Evolutionary conservation across 2,797 vertebrate species (phyloP), one percentile per base, ranked within the genome.

Genomic region (Pseudocheirus occidentalis): DNA sequence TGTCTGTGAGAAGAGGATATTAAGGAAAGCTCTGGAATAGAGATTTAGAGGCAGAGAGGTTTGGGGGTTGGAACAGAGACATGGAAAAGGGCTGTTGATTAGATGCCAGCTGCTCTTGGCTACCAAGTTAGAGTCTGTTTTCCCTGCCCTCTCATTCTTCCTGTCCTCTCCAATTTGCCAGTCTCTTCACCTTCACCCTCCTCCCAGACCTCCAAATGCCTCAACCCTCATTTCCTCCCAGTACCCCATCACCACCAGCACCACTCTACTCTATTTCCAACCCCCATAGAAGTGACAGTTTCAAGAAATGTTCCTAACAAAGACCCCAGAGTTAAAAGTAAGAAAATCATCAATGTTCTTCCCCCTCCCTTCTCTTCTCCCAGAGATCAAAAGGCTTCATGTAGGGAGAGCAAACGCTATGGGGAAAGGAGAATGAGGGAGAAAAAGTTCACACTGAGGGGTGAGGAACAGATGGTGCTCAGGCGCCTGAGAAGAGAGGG

Each of bases 391-490:
- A 99, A 98, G 97, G 73, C 97, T 93, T 97, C 98, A 97, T 96
- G n/a, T 97, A 66, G 98, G 96, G 98, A 98, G 98, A 98, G 98
- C 99, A 99, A 99, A 99, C 92, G 98, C 97, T 98, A 89, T 96
- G 96, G 98, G 97, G 98, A 98, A 97, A 97, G 94, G 97, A 97
- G 96, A 97, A 95, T 66, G 92, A 96, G 94, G 96, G 95, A 97
- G 97, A 96, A 97, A 97, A 98, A 98, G 98, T 98, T 98, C 98
- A 98, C 98, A 98, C 98, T 98, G 94, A 73, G 97, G 96, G 97
- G 97, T 97, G 96, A 98, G 97, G 98, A 98, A 98, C 99, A 99
- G 98, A 99, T 99, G 99, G 98, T 94, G 91, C 66, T 50, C 93
- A 96, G 93, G 94, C 13, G 62, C 73, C 91, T 73, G 93, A 95